Evolutionary conservation across 2,888 invertebrate species (phyloP), one percentile per base, ranked within the genome.

Genomic region (Tolmerus cingulatus): DNA sequence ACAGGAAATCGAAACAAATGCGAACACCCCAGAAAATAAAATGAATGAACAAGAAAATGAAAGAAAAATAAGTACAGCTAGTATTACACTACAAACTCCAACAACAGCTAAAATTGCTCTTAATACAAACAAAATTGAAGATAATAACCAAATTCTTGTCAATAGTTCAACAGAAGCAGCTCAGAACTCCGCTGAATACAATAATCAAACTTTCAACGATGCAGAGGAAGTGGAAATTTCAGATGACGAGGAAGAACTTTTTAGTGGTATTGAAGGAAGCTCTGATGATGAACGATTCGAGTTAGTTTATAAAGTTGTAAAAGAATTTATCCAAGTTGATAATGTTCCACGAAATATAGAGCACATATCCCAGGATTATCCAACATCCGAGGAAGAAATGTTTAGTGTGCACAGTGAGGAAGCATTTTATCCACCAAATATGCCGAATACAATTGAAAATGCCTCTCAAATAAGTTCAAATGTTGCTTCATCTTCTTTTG

Each of bases 241-340:
- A 37, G 90, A 90, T 4, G 91, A 40, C 40, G 40, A 91, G 5
- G 91, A 91, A 51, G 88, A 90, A 4, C 90, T 91, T n/a, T 90
- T 90, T 84, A 90, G 90, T 89, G 91, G 90, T 1, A 81, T 90
- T 1, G 92, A 91, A 16, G 90, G 90, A 27, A 91, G 90, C 77
- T 89, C 90, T 3, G 89, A 89, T 1, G 91, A 90, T 30, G 89
- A 90, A 3, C 86, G 88, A 19, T 89, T 89, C 30, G 87, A 88
- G 12, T 88, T 89, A 66, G 86, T 85, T 9, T 57, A 88, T 27
- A 88, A 89, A 86, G 88, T 40, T 19, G n/a, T 55, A 7, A 55
- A 43, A 66, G 4, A 66, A 27, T 66, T 66, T 12, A 23, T 16
- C 5, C 16, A 37, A 27, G 40, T 40, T 16, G 16, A 57, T 43